These are phyloP conservation scores for Gymnothorax reevesii DNA, from an alignment of 2,797 vertebrate species.

Conservation along the genomic window DNA sequence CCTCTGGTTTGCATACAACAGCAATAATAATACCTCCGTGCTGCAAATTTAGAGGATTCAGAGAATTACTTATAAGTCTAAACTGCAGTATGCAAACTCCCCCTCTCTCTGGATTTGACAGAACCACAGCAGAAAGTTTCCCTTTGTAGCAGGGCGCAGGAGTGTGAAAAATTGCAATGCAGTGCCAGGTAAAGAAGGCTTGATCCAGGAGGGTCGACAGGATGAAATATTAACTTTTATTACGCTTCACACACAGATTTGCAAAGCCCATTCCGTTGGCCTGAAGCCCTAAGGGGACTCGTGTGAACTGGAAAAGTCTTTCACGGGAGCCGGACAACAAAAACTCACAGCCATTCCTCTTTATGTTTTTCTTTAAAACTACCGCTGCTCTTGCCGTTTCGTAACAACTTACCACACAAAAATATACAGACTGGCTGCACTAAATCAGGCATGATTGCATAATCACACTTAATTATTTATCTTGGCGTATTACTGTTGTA, in stretches of 20 bases:
- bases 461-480: not conserved
- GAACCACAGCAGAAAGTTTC: not conserved
- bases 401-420: too few relatives aligned
- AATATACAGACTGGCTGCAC: not conserved
- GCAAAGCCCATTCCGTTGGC: not conserved
- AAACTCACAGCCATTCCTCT: not conserved
- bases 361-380: not conserved
- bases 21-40: too few relatives aligned
- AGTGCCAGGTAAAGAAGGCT: not conserved
- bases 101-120: not conserved
- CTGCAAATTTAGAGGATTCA: not conserved
- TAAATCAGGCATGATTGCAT: not conserved
- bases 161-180: not conserved
- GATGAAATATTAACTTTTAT: slow-evolving; percentile 14
- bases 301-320: not conserved
- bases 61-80: not conserved
- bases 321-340: not conserved
- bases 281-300: not conserved
- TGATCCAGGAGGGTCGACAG: slow-evolving; percentile 15
- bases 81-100: not conserved
- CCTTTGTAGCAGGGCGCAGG: not conserved
- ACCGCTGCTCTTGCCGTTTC: not conserved
- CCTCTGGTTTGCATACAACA: too few relatives aligned
- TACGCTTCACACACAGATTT: not conserved
- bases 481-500: not conserved